Evolutionary conservation across 2,113 vertebrate species (phyloP).

Genomic region (Xerus inauris): DNA sequence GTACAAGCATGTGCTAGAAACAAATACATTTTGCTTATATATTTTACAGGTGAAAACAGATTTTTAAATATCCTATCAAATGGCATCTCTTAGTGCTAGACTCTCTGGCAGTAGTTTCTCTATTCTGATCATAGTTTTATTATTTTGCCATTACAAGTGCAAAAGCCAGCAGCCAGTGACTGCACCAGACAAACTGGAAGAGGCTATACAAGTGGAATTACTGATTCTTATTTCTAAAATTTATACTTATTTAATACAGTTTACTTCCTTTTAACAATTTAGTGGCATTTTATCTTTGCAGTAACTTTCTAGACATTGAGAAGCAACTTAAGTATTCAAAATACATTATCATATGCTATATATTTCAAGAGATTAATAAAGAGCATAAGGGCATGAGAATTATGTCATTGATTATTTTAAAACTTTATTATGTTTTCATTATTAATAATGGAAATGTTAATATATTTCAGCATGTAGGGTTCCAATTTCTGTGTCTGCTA

Average conservation of each 20-base stretch:
- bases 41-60: not conserved
- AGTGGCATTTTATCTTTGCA: not conserved
- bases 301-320: not conserved
- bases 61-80: not conserved
- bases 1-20: not conserved
- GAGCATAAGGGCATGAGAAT: not conserved
- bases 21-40: not conserved
- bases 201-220: not conserved
- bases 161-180: not conserved
- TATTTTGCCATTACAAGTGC: not conserved
- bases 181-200: not conserved
- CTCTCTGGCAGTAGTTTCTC: not conserved
- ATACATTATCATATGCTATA: not conserved
- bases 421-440: not conserved
- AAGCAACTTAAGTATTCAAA: conserved; percentile 5
- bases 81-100: not conserved
- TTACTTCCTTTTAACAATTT: not conserved
- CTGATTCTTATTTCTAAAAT: not conserved
- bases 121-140: conserved; percentile 18
- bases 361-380: conserved; percentile 6
- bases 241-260: not conserved
- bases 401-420: not conserved
- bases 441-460: not conserved
- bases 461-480: not conserved
- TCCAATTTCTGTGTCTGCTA: not conserved